phyloP scores from a whole-genome alignment of 2,888 invertebrate genomes.

The Drosophila lutescens region DNA sequence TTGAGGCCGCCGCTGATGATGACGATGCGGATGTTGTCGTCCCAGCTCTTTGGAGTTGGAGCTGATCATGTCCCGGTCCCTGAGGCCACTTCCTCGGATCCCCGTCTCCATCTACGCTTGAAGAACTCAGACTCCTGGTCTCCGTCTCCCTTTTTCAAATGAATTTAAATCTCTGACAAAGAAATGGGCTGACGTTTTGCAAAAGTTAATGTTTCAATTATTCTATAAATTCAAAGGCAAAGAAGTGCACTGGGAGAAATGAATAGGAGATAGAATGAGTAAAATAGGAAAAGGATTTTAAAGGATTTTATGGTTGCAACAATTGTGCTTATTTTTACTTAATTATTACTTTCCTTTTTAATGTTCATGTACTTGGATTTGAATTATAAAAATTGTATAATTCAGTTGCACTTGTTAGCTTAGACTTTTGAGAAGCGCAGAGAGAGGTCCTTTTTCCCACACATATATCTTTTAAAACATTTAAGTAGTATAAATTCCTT shows the following conservation, averaged over 20 bases:
- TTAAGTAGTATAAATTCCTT: too few species aligned
- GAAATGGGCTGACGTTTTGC: slow-evolving; percentile 69
- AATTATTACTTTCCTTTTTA: too few species aligned
- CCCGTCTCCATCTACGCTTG: neutral
- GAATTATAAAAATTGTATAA: too few species aligned
- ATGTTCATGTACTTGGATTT: too few species aligned
- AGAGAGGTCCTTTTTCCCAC: too few species aligned
- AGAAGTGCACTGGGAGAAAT: neutral
- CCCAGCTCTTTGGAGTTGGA: slow-evolving; percentile 31
- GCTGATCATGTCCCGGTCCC: slow-evolving; percentile 44
- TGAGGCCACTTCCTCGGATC: slow-evolving; percentile 26
- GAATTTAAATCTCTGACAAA: slow-evolving; percentile 76
- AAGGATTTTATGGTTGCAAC: neutral
- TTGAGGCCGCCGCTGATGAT: slow-evolving; percentile 64
- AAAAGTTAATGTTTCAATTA: slow-evolving; percentile 79
- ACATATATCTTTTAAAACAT: too few species aligned
- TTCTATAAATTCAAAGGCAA: slow-evolving; percentile 30
- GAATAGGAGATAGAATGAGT: fast-evolving
- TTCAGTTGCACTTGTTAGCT: too few species aligned
- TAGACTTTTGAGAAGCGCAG: too few species aligned
- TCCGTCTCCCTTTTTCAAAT: slow-evolving; percentile 49
- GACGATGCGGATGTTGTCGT: slow-evolving; percentile 49
- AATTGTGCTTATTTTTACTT: too few species aligned
- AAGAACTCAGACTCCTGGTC: neutral
- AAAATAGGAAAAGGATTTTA: neutral